phyloP scores from a whole-genome alignment of 2,113 vertebrate species.

The Cromileptes altivelis region DNA sequence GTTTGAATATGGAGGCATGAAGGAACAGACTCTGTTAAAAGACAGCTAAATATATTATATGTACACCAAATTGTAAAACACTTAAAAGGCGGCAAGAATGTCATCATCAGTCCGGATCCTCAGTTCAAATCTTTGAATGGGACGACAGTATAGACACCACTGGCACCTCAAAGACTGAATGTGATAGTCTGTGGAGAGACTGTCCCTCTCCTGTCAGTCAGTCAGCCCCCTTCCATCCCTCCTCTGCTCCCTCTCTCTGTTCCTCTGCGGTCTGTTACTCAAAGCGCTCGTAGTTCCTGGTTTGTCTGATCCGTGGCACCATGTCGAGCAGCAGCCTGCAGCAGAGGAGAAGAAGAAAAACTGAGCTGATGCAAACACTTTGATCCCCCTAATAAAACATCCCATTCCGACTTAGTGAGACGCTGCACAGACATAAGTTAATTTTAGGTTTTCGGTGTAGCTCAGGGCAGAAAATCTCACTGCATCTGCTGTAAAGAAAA shows the following conservation, averaged over 20 bases:
- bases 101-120: neutral
- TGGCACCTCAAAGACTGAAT: constrained; percentile 9
- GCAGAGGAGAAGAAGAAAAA: neutral
- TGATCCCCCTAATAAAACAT: neutral
- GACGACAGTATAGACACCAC: neutral
- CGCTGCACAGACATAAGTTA: neutral
- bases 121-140: constrained; percentile 15
- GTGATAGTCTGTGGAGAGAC: constrained; percentile 42
- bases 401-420: neutral
- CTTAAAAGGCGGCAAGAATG: constrained; percentile 32
- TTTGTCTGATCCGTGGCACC: constrained; percentile 93
- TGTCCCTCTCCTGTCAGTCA: constrained; percentile 9
- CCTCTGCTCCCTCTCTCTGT: neutral
- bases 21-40: constrained; percentile 33
- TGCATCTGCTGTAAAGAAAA: neutral
- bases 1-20: constrained; percentile 31
- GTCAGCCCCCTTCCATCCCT: neutral
- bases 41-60: constrained; percentile 50
- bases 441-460: no score
- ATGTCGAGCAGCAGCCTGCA: constrained; percentile 93
- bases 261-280: constrained; percentile 82
- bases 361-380: neutral
- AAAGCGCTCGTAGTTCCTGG: constrained; percentile 95
- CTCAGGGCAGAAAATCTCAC: neutral
- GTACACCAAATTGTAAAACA: constrained; percentile 61